A percentile compares a stretch with the other conserved stretches of the same genome.
phyloP scores from a whole-genome alignment of 2,888 invertebrate genomes.

The Phengaris alcon region DNA sequence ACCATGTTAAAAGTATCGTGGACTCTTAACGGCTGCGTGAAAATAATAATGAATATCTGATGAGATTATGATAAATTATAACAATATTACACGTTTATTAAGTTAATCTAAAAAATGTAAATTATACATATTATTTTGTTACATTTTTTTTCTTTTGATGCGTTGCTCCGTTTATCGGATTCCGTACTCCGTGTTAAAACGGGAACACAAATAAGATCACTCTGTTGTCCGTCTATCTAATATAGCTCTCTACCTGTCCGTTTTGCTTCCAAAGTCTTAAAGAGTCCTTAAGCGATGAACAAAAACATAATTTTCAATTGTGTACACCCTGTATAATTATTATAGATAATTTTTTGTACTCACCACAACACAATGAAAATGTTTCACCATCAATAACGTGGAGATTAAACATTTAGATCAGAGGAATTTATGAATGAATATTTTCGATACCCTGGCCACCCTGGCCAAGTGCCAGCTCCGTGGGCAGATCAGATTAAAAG shows the following conservation, averaged over 20 bases:
- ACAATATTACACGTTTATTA: neutral
- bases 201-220: no score
- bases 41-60: neutral
- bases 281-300: no score
- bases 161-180: no score
- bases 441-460: slow-evolving; percentile 36
- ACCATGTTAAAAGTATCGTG: neutral
- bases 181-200: no score
- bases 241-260: no score
- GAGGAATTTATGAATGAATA: slow-evolving; percentile 57
- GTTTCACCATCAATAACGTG: slow-evolving; percentile 1
- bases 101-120: neutral
- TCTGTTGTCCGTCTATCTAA: no score
- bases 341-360: neutral
- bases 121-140: neutral
- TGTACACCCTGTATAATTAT: no score
- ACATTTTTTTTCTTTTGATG: no score
- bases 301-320: no score
- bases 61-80: neutral
- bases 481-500: slow-evolving; percentile 55
- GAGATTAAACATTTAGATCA: slow-evolving; percentile 33
- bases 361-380: neutral
- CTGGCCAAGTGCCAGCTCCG: slow-evolving; percentile 58
- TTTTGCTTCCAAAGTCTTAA: no score
- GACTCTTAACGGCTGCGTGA: neutral